Base-by-base conservation (phyloP, 2,113 vertebrate species). In the Oncorhynchus keta region DNA sequence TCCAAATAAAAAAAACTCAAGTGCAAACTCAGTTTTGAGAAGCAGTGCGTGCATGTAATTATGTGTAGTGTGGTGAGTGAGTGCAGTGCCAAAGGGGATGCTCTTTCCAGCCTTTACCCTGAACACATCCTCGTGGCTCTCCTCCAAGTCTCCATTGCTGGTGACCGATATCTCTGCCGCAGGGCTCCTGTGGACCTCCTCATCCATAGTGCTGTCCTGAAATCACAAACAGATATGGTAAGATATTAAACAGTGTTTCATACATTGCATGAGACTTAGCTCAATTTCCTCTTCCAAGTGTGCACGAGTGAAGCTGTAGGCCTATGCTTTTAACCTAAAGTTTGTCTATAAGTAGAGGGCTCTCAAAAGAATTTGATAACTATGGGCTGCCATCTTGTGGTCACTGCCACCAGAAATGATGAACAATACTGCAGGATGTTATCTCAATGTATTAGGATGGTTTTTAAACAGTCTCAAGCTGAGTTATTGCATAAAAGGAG, bases 141-240 rank as follows among this genome's bases (percentile, higher is more conserved):
- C 94, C 68, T 97, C 96, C 67, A 96, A 87, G 68, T 97, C 96
- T 74, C 97, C 97, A 74, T 99, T 99, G 91, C 93, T 98, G 74
- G 96, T 99, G 83, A 98, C 95, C 35, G 97, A 91, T 84, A 99
- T 98, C 92, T 99, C 97, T 79, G 97, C 97, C 1, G 95, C 97
- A 83, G 96, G 93, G 89, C 94, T 96, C 94, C 93, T 95, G 6
- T 95, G 94, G 79, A 91, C 94, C 72, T 97, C 95, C 79, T 98
- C 94, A 87, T 95, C 95, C 97, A 99, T 99, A 81, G 84, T 85
- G 85, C 83, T 86, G 74, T 91, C 91, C 95, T 98, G 73, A 1
- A 82, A 74, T 5, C 30, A 20, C 35, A 64, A 30, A 20, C 35
- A 61, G 45, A 49, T 48, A 13, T 61, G 22, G 32, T 55, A 65